These are phyloP conservation scores for Bombus picipes DNA, from an alignment of 1,140 invertebrate genomes.

Conservation along the genomic window DNA sequence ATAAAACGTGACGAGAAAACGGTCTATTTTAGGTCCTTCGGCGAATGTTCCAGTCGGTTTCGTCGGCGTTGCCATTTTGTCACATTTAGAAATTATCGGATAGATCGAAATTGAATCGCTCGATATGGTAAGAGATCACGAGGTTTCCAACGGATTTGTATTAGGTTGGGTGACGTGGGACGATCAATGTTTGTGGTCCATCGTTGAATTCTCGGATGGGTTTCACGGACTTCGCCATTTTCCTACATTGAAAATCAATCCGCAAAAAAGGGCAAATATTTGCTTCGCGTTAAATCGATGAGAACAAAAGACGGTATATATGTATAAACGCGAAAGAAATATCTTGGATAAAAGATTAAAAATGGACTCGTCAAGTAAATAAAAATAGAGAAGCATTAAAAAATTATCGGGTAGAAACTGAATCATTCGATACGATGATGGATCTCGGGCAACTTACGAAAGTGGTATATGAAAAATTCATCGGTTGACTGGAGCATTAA, in stretches of 20 bases:
- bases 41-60: too few species aligned
- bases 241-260: not conserved
- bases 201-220: too few species aligned
- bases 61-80: not conserved
- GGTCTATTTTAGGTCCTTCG: not conserved
- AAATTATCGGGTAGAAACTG: not conserved
- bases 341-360: not conserved
- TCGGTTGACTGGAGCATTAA: not conserved
- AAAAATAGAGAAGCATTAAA: not conserved
- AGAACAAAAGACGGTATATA: not conserved
- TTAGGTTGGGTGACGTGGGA: not conserved
- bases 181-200: not conserved
- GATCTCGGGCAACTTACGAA: not conserved
- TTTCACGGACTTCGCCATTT: not conserved
- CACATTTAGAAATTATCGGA: not conserved
- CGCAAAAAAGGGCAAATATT: not conserved
- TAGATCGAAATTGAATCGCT: not conserved
- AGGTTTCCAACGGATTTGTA: not conserved
- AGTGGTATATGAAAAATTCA: conserved; percentile 36
- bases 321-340: not conserved
- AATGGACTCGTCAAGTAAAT: not conserved
- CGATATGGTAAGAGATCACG: not conserved
- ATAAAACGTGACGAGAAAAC: conserved; percentile 28
- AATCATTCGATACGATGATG: conserved; percentile 6
- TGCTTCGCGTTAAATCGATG: not conserved